Base-by-base conservation (phyloP, 2,888 invertebrate species). In the Hipparchia sbordonii region DNA sequence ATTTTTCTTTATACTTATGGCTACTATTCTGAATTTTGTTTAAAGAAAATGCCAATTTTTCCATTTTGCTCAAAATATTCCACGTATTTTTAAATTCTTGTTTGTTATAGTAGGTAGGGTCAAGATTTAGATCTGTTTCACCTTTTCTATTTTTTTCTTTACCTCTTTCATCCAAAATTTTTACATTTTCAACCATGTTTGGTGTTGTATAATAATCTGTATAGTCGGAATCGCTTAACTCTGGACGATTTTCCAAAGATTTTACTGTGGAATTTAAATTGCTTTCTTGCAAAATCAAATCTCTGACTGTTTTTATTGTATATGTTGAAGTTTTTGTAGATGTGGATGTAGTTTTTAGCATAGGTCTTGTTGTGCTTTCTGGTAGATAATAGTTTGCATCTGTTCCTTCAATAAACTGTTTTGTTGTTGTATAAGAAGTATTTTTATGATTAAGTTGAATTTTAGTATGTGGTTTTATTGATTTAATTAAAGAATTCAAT, bases 151-250 rank as follows among this genome's bases (percentile, higher is more conserved):
- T 8, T 51, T 57, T 67, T 23, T 9, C 12, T 46, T 67, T 6
- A 52, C 73, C 70, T 33, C 39, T 69, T 56, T 72, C 70, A 72
- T 81, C 76, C 62, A 74, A 69, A 13, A 51, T 13, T 23, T 76
- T 68, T 66, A 80, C 76, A 60, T 77, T 70, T 51, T 76, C 63
- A 39, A 67, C 8, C 39, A 71, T 69, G 67, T 74, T 67, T 9
- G 76, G 54, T 10, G 74, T 76, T 6, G 71, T 74, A 33, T 74
- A 23, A 68, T 70, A 69, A 10, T 74, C 68, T 65, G 76, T 5
- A 67, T 71, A 65, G 48, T 72, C 56, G 8, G 51, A 54, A n/a
- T 67, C 66, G 52, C 46, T 48, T 12, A 52, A 46, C 33, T 8
- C 39, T 48, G 72, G 59, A 9, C 72, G 45, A 4, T 13, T 46